Evolutionary conservation across 2,113 vertebrate genomes (phyloP).

Genomic region (Oxygymnocypris stewartii): DNA sequence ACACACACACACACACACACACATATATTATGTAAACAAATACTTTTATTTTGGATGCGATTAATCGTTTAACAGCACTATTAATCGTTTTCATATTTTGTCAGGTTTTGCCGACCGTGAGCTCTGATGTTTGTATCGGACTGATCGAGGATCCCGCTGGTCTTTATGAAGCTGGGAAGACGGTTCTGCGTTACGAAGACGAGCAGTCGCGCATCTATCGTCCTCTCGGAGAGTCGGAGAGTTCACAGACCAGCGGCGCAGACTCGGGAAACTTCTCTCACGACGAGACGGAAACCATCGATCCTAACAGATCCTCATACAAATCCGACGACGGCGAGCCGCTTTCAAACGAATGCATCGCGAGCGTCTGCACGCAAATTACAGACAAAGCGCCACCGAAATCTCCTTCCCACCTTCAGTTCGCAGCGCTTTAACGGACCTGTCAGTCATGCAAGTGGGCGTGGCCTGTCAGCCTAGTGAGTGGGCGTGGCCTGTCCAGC

Average conservation of each 20-base stretch:
- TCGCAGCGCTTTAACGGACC: background rate
- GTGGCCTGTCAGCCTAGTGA: background rate
- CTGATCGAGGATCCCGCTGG: slow-evolving; percentile 77
- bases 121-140: background rate
- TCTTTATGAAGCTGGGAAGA: slow-evolving; percentile 79
- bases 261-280: slow-evolving; percentile 92
- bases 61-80: too few species aligned
- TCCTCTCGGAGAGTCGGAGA: slow-evolving; percentile 74
- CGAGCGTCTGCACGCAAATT: background rate
- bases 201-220: slow-evolving; percentile 67
- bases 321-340: background rate
- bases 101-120: too few species aligned
- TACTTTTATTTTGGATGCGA: too few species aligned
- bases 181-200: slow-evolving; percentile 73
- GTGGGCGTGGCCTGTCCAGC: background rate
- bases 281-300: slow-evolving; percentile 78
- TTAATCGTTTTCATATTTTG: too few species aligned
- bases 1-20: too few species aligned
- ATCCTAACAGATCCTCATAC: slow-evolving; percentile 43
- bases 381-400: background rate
- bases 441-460: background rate
- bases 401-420: background rate
- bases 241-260: slow-evolving; percentile 86
- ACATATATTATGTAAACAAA: too few species aligned
- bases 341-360: background rate